Base-by-base conservation (phyloP, 2,113 vertebrate species). In the Pampusana beccarii region DNA sequence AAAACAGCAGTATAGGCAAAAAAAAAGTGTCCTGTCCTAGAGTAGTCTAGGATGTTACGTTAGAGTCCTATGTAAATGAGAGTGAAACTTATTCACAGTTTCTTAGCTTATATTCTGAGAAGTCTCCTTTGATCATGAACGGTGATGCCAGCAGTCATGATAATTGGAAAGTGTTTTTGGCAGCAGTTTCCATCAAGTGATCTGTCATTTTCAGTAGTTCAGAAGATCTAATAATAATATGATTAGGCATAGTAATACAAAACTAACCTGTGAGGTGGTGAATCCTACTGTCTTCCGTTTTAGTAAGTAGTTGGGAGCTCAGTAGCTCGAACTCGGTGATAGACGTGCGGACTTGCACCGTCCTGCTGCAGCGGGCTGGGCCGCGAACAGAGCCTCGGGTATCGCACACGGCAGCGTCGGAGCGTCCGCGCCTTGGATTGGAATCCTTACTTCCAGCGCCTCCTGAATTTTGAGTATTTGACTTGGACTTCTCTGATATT, bases 41-140 rank as follows among this genome's bases (percentile, higher is more conserved):
- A 34, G 62, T 5, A 62, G 42, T 42, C 61, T 81, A 34, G 83
- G 56, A 29, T 72, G 75, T 94, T 92, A 57, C 16, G 26, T 86
- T 90, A 24, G 46, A 83, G 71, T 74, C 64, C 61, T 56, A 88
- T 96, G 92, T 88, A 95, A 96, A 25, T 58, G 92, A 95, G 92
- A 96, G 58, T 85, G 96, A 96, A 97, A 96, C 93, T 40, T 29
- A 16, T 60, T 54, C 16, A 54, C 60, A 10, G 82, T 83, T 92
- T 89, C 77, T 85, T 84, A 78, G 60, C 33, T 60, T 36, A 66
- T 57, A 21, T 97, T 97, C 95, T 93, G 72, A 92, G 92, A 97
- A 95, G 44, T 46, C 44, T 75, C 81, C 77, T 95, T 90, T 95
- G 67, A 90, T 95, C 46, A 0, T 73, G 75, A 94, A 26, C 71